phyloP scores from a whole-genome alignment of 2,113 vertebrate genomes.

The Eptatretus burgeri region DNA sequence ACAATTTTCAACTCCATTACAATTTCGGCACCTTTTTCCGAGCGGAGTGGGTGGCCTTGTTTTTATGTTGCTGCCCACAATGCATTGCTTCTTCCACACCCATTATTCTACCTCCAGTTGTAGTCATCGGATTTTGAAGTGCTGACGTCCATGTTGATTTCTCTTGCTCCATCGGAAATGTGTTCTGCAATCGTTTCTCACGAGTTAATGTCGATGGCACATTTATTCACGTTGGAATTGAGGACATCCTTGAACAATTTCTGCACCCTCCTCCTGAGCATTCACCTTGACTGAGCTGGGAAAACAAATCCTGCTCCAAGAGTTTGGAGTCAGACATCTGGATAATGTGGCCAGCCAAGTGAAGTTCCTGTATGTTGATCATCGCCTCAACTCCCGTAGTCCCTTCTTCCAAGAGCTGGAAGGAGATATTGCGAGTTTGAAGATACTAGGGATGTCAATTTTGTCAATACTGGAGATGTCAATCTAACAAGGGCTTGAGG shows the following conservation, averaged over 20 bases:
- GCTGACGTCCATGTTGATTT: not conserved
- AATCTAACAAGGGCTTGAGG: no score
- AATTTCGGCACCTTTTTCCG: not conserved
- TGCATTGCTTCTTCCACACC: not conserved
- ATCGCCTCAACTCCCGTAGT: not conserved
- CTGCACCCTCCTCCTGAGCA: not conserved
- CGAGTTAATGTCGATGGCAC: not conserved
- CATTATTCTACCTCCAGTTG: not conserved
- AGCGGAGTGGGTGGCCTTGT: not conserved
- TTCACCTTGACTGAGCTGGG: constrained; percentile 1
- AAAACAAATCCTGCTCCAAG: not conserved
- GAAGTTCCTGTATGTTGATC: not conserved
- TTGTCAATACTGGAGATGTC: no score
- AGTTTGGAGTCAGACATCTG: not conserved
- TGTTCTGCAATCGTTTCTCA: not conserved
- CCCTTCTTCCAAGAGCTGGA: no score
- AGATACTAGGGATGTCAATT: no score
- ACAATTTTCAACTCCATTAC: not conserved
- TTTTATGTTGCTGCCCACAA: not conserved
- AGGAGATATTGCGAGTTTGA: no score
- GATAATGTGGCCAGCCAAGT: not conserved
- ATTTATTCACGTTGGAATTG: not conserved
- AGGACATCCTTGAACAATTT: not conserved
- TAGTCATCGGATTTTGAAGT: not conserved
- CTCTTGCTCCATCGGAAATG: not conserved